Base-by-base conservation (phyloP, 2,113 vertebrate species). In the Archocentrus centrarchus region DNA sequence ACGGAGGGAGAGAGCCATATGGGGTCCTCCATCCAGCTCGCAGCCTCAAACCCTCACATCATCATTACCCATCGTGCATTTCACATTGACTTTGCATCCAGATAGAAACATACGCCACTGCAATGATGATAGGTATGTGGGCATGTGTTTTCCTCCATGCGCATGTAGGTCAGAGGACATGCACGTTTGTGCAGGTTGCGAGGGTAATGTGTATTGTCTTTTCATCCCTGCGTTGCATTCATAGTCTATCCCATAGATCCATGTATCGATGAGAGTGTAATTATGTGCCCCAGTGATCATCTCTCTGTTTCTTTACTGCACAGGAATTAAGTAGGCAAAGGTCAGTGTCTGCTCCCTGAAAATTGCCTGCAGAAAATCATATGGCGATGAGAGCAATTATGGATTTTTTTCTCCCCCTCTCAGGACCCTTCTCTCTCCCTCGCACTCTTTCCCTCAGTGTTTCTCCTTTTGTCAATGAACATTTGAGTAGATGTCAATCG, bases 1-100 rank as follows among this genome's bases (percentile, higher is more conserved):
- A 98, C 96, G 97, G 97, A 99, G 97, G 97, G 97, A 97, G 97
- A 97, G 96, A 97, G 97, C 97, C 98, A 99, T 99, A 99, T 99
- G 98, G 97, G 98, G 95, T 97, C 97, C 96, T 96, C 95, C 96
- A 96, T 96, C 96, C 97, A 96, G 96, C 96, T 96, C 95, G 93
- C 94, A 95, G 93, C 95, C 95, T 97, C 95, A 96, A 91, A 92
- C 95, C 92, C 95, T 97, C 97, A 97, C 96, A 98, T 98, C 97
- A 97, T 97, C 96, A 97, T 97, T 97, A 97, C 94, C 96, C 92
- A 92, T 88, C 92, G 93, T 95, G 95, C 93, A 95, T 93, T 94
- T 93, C 94, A 93, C 93, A 94, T 94, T 80, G 94, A 93, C 93
- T 95, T 94, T 93, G 92, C 89, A 93, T 94, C 89, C 89, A 86